phyloP scores from a whole-genome alignment of 37 sponge, comb jelly and placozoan species.

The Halichondria panicea region DNA sequence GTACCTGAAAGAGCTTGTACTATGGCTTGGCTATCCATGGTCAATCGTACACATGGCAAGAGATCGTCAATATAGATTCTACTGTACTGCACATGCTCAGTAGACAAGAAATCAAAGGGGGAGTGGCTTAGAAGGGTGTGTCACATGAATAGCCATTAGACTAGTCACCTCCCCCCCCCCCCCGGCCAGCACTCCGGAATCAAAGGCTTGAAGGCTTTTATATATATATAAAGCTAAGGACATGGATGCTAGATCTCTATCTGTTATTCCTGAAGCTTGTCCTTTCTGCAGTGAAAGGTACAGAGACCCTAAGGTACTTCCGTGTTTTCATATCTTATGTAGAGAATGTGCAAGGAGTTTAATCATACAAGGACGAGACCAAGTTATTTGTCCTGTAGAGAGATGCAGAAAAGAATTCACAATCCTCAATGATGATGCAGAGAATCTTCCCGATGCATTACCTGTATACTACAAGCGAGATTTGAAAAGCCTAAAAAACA shows the following conservation, averaged over 20 bases:
- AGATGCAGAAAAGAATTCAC: background rate
- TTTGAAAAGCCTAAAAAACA: background rate
- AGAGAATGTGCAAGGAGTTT: background rate
- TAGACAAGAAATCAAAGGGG: no score
- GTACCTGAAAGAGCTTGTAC: conserved; percentile 46
- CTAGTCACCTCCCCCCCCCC: no score
- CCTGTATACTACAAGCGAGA: background rate
- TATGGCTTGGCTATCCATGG: conserved; percentile 44
- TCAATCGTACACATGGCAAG: no score
- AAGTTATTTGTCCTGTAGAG: background rate
- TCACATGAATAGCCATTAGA: no score
- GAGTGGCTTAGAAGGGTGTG: no score
- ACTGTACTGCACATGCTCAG: no score
- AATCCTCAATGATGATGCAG: background rate
- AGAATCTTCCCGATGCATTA: conserved; percentile 2
- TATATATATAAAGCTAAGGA: no score
- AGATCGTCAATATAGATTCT: no score
- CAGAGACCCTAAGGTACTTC: conserved; percentile 4
- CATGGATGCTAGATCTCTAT: no score
- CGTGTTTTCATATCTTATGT: conserved; percentile 11
- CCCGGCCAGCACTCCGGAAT: no score
- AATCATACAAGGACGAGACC: background rate
- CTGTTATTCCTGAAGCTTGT: background rate
- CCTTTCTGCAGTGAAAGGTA: background rate
- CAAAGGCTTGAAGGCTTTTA: no score